Evolutionary conservation across 2,888 invertebrate species (phyloP), one percentile per base, ranked within the genome.

Genomic region (Leptinotarsa haldemani): DNA sequence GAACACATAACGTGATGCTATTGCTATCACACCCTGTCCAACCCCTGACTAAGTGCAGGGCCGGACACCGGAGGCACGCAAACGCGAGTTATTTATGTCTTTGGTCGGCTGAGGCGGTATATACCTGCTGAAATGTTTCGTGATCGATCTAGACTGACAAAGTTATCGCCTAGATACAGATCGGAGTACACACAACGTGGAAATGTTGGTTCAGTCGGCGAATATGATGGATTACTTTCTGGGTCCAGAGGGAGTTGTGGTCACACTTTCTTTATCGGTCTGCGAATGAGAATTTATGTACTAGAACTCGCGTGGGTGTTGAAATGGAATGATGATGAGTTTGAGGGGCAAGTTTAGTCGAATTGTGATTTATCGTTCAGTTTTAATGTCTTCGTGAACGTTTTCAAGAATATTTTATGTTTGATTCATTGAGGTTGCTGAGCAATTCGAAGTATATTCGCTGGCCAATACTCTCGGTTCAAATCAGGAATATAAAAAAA

Each of bases 1-100:
- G 67, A 75, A 77, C 79, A 80, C 82, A 84, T 84, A 84, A 84
- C 81, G 74, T 65, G 71, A 71, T 65, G 67, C 69, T 77, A 73
- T 76, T 69, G 70, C 76, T 65, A 77, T 80, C 78, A 79, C 78
- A 77, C 78, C 78, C 77, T 74, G 79, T 78, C 81, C 82, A 77
- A 77, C 83, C 82, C 83, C 74, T 80, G 78, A 71, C 78, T 81
- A 83, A 82, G 79, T 81, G 81, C 79, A 80, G 82, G 82, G 83
- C 74, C 78, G 82, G 82, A 80, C 82, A 69, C 77, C 52, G 69
- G 75, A 53, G 71, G 77, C 82, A 83, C 82, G 82, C 82, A 76
- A 82, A 71, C 73, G 9, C 18, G 4, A 22, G 70, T 80, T 80
- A 81, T 81, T 81, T 81, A 81, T 80, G 73, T 56, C 74, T 63